A percentile compares a stretch with the other conserved stretches of the same genome.
Conservation (phyloP, 2,113 vertebrate species). For the Menidia beryllina region DNA sequence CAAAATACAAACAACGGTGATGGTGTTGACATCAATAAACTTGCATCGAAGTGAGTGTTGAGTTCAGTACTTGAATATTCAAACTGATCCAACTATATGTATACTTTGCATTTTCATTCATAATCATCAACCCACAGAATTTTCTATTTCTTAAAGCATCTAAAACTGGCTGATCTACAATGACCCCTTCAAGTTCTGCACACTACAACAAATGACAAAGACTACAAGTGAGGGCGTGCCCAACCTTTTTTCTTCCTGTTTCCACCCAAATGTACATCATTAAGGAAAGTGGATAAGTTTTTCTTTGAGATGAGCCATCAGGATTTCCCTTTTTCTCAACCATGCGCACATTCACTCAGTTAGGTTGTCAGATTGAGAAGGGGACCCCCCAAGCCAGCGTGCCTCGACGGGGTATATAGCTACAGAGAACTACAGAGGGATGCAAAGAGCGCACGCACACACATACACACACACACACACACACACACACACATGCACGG, state of each 20-base stretch:
- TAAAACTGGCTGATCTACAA: background rate
- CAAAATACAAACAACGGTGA: constrained; percentile 11
- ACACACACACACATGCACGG: constrained; percentile 44
- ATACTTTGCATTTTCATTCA: background rate
- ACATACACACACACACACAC: constrained; percentile 38
- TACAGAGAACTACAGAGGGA: constrained; percentile 47
- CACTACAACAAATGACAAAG: background rate
- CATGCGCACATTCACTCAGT: constrained; percentile 56
- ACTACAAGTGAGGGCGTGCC: constrained; percentile 13
- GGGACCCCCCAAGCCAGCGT: constrained; percentile 69
- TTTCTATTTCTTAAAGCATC: background rate
- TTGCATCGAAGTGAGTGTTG: background rate
- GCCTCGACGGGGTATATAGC: constrained; percentile 52
- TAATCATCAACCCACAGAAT: background rate
- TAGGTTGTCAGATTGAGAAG: constrained; percentile 67
- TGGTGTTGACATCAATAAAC: background rate
- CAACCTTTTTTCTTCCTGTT: constrained; percentile 45
- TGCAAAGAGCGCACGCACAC: constrained; percentile 35
- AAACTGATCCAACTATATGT: background rate
- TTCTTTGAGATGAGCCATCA: constrained; percentile 48
- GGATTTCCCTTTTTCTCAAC: constrained; percentile 44
- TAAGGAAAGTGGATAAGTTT: constrained; percentile 43
- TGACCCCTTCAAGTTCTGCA: background rate
- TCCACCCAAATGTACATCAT: constrained; percentile 43
- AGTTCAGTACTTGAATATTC: background rate